Conservation (phyloP, 2,113 vertebrate species). For the Cynocephalus volans region DNA sequence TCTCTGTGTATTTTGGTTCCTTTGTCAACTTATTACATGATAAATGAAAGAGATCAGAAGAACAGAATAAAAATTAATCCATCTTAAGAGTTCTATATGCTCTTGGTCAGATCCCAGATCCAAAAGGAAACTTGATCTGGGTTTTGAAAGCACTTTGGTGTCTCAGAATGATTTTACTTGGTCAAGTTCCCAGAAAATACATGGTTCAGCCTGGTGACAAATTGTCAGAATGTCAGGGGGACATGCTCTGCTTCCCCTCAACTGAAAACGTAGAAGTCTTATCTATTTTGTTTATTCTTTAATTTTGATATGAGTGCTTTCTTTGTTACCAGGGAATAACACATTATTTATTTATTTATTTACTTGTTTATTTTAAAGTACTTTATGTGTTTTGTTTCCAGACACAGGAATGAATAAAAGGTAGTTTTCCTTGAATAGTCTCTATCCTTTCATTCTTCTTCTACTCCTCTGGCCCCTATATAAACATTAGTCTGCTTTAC, state of each 20-base stretch:
- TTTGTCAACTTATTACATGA: conserved; percentile 74
- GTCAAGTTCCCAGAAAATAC: conserved; percentile 76
- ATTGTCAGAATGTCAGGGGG: background rate
- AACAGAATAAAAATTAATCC: conserved; percentile 74
- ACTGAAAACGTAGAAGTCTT: background rate
- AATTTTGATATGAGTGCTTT: background rate
- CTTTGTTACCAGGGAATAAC: background rate
- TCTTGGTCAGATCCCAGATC: conserved; percentile 63
- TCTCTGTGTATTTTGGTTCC: conserved; percentile 60
- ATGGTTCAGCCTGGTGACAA: conserved; percentile 43
- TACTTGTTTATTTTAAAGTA: background rate
- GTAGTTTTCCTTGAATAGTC: background rate
- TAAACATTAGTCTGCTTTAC: background rate
- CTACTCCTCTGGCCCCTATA: background rate
- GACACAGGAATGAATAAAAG: background rate
- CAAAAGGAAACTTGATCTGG: conserved; percentile 77
- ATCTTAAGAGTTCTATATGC: conserved; percentile 72
- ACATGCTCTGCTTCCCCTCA: conserved; percentile 43
- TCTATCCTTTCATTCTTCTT: background rate
- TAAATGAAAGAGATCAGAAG: conserved; percentile 77
- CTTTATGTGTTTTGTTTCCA: conserved; percentile 28
- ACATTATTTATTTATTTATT: background rate
- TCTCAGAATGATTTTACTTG: conserved; percentile 77
- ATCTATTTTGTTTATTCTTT: background rate
- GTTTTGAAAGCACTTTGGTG: conserved; percentile 73